Conservation (phyloP, 2,888 invertebrate species). For the Melikaiella ostensackeni region DNA sequence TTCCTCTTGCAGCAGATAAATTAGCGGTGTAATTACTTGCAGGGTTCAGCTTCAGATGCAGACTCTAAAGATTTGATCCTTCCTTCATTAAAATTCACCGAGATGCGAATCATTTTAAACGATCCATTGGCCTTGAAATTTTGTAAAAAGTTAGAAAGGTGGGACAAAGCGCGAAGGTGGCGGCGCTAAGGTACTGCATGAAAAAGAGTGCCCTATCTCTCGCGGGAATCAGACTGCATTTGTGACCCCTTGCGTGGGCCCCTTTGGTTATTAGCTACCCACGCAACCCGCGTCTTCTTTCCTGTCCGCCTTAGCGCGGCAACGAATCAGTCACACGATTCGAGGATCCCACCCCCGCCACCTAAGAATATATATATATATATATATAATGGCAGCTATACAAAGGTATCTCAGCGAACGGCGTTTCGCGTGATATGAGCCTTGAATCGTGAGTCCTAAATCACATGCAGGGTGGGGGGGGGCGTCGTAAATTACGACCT, state of each 20-base stretch:
- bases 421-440: not conserved
- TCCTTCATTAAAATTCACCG: not conserved
- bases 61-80: not conserved
- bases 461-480: conserved; percentile 6
- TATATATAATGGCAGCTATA: conserved; percentile 53
- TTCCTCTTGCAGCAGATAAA: no score
- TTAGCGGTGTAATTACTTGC: no score
- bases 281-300: conserved; percentile 33
- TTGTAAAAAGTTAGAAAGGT: not conserved
- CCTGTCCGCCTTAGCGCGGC: conserved; percentile 32
- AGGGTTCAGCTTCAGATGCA: not conserved
- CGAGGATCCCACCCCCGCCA: conserved; percentile 42
- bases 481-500: conserved; percentile 40
- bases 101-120: not conserved
- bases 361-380: conserved; percentile 48
- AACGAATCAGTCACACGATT: conserved; percentile 44
- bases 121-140: conserved; percentile 4
- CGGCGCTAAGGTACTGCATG: conserved; percentile 9
- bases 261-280: conserved; percentile 8
- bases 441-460: conserved; percentile 18
- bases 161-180: not conserved
- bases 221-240: not conserved
- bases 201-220: not conserved
- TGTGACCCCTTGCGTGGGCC: conserved; percentile 20
- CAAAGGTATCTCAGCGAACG: conserved; percentile 46